Conservation (phyloP, 2,113 vertebrate species). For the Cebus imitator region DNA sequence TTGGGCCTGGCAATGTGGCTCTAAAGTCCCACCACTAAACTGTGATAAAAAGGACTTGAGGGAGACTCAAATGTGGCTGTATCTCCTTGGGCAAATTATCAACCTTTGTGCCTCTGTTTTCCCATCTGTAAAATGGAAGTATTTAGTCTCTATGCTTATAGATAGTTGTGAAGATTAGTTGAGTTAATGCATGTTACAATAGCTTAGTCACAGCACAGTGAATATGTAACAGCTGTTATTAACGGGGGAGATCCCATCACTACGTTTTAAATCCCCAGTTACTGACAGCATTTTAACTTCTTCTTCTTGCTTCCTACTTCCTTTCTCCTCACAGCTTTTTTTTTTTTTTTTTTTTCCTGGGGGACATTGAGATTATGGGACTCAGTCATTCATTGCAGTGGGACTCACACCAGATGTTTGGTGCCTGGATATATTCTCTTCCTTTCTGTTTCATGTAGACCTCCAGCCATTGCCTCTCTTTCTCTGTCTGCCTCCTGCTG, state of each 20-base stretch:
- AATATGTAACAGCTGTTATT: not conserved
- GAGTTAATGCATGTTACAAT: not conserved
- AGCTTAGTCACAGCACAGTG: not conserved
- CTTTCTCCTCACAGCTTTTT: not conserved
- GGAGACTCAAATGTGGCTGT: not conserved
- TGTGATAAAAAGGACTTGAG: not conserved
- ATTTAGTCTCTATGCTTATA: not conserved
- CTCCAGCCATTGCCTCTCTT: not conserved
- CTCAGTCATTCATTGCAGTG: not conserved
- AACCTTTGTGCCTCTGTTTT: not conserved
- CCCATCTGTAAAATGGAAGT: not conserved
- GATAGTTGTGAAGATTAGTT: not conserved
- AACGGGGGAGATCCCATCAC: not conserved
- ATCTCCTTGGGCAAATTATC: not conserved
- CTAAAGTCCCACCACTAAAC: not conserved
- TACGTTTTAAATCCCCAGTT: not conserved
- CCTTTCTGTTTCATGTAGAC: not conserved
- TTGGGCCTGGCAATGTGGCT: not conserved
- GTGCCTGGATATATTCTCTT: not conserved
- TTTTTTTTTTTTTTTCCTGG: not conserved
- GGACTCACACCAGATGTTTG: not conserved
- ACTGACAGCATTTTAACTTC: not conserved
- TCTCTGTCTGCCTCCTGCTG: not conserved
- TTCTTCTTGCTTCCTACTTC: not conserved
- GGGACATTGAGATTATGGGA: not conserved